Evolutionary conservation across 2,797 vertebrate species (phyloP).

Genomic region (Bradypodion ventrale): DNA sequence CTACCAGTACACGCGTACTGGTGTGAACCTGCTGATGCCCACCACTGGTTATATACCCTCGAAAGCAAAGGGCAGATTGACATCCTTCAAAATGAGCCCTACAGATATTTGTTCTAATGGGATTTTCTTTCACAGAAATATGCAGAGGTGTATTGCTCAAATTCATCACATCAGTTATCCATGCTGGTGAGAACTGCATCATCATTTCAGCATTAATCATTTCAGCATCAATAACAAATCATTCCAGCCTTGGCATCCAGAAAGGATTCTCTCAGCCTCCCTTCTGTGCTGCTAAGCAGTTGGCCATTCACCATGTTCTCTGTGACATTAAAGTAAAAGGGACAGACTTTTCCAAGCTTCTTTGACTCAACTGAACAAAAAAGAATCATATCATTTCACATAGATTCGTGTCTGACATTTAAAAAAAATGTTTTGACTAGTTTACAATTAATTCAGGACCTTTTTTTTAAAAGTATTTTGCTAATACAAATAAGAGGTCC

Average conservation of each 20-base stretch:
- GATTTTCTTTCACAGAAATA: neutral
- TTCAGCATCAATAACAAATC: too few relatives aligned
- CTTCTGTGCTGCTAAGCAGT: neutral
- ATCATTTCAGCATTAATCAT: conserved; percentile 31
- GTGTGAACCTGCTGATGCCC: too few relatives aligned
- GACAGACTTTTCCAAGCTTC: conserved; percentile 34
- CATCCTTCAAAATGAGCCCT: too few relatives aligned
- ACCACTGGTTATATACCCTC: too few relatives aligned
- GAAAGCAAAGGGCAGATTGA: too few relatives aligned
- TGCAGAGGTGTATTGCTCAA: neutral
- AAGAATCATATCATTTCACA: conserved; percentile 26
- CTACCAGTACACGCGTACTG: too few relatives aligned
- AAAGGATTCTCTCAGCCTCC: conserved; percentile 10
- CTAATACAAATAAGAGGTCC: neutral
- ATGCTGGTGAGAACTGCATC: too few relatives aligned
- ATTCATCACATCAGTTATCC: neutral
- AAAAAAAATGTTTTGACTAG: conserved; percentile 7
- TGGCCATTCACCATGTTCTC: neutral
- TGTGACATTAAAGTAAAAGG: conserved; percentile 1
- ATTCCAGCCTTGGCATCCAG: neutral
- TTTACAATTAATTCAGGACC: conserved; percentile 25
- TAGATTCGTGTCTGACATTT: neutral
- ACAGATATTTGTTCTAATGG: neutral
- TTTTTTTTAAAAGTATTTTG: conserved; percentile 5
- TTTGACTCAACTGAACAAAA: conserved; percentile 11